phyloP scores from a whole-genome alignment of 2,888 invertebrate species.

The Notocelia uddmanniana region DNA sequence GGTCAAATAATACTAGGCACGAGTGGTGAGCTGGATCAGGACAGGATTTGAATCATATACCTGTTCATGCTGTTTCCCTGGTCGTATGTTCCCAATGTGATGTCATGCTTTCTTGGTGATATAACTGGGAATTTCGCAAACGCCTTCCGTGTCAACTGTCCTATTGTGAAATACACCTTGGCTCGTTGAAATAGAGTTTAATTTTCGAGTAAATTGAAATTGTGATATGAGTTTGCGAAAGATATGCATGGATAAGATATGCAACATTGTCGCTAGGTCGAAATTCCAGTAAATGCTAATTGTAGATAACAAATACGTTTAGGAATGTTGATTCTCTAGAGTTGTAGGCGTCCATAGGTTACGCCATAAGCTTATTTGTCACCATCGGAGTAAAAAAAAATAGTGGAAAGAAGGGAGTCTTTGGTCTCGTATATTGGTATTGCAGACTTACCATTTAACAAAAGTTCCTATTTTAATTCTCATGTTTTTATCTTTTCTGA shows the following conservation, averaged over 20 bases:
- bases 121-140: conserved; percentile 1
- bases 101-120: conserved; percentile 29
- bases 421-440: no score
- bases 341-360: no score
- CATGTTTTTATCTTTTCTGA: no score
- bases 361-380: no score
- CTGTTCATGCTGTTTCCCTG: conserved; percentile 21
- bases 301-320: not conserved
- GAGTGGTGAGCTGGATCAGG: not conserved
- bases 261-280: not conserved
- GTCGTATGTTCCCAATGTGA: conserved; percentile 28
- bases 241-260: not conserved
- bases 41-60: not conserved
- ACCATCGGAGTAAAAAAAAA: no score
- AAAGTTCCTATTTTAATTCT: no score
- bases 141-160: not conserved
- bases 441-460: no score
- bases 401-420: no score
- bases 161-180: conserved; percentile 8
- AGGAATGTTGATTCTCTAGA: not conserved
- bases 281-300: conserved; percentile 13
- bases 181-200: not conserved
- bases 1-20: not conserved
- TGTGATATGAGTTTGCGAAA: not conserved
- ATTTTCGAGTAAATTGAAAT: not conserved